Percentiles rank a stretch among this genome's conserved stretches.
Conservation (phyloP, 2,888 invertebrate species). For the Mythimna pallens region DNA sequence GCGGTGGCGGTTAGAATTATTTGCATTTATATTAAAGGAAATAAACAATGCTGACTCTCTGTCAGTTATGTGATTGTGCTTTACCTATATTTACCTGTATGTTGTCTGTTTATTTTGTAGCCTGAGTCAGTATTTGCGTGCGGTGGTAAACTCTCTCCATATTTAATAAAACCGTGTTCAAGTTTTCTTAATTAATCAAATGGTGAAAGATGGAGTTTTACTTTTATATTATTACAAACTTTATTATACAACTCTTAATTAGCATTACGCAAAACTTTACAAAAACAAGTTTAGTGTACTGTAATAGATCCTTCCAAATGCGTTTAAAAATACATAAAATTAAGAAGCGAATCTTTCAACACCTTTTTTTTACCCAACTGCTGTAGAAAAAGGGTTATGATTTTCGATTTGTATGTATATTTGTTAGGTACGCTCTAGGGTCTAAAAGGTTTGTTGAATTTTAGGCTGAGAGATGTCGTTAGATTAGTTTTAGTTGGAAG, state of each 20-base stretch:
- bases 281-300: too few relatives aligned
- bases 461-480: too few relatives aligned
- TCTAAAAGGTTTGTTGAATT: too few relatives aligned
- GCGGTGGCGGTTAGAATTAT: conserved; percentile 41
- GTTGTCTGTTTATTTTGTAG: conserved; percentile 13
- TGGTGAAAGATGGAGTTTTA: not conserved
- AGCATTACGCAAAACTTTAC: too few relatives aligned
- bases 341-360: not conserved
- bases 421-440: too few relatives aligned
- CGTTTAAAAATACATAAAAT: not conserved
- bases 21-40: conserved; percentile 62
- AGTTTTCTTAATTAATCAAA: not conserved
- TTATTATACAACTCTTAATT: too few relatives aligned
- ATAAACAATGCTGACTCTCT: conserved; percentile 52
- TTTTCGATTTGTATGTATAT: too few relatives aligned
- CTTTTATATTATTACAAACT: too few relatives aligned
- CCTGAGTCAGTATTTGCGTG: too few relatives aligned
- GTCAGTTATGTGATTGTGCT: conserved; percentile 32
- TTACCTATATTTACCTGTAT: not conserved
- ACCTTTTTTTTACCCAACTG: too few relatives aligned
- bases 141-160: not conserved
- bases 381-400: too few relatives aligned
- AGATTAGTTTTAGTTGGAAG: too few relatives aligned
- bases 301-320: not conserved
- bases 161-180: not conserved